Percentiles rank a stretch among this genome's conserved stretches.
phyloP scores from a whole-genome alignment of 2,888 invertebrate species.

The Germaria angustata region DNA sequence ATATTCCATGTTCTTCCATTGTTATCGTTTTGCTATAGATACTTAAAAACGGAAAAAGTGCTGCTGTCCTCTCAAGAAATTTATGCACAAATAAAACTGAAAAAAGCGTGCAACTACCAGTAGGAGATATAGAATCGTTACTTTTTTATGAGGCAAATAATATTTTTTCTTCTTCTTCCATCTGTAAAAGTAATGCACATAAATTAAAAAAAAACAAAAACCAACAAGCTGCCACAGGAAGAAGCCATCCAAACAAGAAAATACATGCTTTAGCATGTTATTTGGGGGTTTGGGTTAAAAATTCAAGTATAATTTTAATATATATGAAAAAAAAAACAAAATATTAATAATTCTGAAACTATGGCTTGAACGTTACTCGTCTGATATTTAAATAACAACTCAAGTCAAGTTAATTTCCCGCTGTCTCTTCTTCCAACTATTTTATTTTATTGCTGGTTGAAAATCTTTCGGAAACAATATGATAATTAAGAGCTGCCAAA shows the following conservation, averaged over 20 bases:
- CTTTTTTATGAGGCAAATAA: background rate
- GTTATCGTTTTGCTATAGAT: background rate
- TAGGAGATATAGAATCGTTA: background rate
- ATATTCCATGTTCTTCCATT: background rate
- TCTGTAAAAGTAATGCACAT: conserved; percentile 18
- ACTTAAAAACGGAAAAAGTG: background rate
- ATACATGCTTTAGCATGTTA: too few relatives aligned
- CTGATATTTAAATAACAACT: background rate
- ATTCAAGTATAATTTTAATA: background rate
- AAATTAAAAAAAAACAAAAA: background rate
- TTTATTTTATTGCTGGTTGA: background rate
- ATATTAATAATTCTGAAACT: conserved; percentile 1
- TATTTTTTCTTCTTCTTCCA: too few relatives aligned
- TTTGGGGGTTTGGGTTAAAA: too few relatives aligned
- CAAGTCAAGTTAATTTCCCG: conserved; percentile 1
- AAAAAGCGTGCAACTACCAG: background rate
- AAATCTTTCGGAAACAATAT: background rate
- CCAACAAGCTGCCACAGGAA: background rate
- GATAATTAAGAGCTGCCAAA: conserved; percentile 4
- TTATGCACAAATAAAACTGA: background rate
- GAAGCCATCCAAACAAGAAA: too few relatives aligned
- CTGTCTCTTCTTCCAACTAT: too few relatives aligned
- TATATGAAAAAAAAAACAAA: background rate
- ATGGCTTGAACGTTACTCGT: too few relatives aligned
- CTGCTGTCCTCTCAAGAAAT: background rate